Conservation (phyloP, 2,888 invertebrate genomes). For the Cerastis rubricosa region DNA sequence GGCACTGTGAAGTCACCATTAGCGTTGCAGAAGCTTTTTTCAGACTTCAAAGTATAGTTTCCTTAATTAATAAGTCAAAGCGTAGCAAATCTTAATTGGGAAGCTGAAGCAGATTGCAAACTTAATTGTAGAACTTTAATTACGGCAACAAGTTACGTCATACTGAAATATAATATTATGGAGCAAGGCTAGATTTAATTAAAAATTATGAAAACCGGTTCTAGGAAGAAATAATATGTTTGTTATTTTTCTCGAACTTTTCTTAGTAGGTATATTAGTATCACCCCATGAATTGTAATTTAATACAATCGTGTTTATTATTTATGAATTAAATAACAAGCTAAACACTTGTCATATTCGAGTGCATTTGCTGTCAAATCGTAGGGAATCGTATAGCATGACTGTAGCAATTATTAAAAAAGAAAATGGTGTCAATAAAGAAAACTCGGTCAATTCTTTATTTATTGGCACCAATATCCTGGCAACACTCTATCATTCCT, state of each 20-base stretch:
- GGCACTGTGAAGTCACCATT: not conserved
- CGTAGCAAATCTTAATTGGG: constrained; percentile 27
- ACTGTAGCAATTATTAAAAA: not conserved
- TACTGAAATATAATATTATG: not conserved
- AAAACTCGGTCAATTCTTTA: not conserved
- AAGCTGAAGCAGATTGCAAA: constrained; percentile 9
- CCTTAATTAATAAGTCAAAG: constrained; percentile 19
- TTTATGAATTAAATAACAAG: not conserved
- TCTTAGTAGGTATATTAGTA: not conserved
- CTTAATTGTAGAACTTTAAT: constrained; percentile 28
- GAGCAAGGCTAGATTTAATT: not conserved
- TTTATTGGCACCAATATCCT: not conserved
- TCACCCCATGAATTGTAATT: not conserved
- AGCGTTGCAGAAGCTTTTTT: not conserved
- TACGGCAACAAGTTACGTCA: constrained; percentile 4
- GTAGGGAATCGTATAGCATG: too few species aligned
- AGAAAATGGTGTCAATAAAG: not conserved
- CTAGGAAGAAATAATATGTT: not conserved
- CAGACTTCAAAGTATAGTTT: not conserved
- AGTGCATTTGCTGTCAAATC: not conserved
- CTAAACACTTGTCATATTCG: not conserved
- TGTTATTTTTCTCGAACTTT: not conserved
- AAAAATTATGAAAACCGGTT: not conserved
- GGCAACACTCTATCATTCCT: constrained; percentile 45
- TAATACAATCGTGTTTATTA: not conserved